Evolutionary conservation across 2,113 vertebrate genomes (phyloP).

Genomic region (Trinectes maculatus): DNA sequence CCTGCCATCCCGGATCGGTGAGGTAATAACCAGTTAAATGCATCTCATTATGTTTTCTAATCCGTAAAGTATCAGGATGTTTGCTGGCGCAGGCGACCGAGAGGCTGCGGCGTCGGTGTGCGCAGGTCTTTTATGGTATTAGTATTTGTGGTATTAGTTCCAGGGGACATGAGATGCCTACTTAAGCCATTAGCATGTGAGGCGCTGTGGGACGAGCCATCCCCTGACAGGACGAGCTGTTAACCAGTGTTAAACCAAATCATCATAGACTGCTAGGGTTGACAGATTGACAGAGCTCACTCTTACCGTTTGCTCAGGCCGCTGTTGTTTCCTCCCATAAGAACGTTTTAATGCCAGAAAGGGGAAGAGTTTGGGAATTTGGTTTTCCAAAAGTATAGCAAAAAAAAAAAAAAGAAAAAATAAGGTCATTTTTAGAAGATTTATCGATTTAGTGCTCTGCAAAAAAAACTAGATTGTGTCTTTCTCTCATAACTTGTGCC

Average conservation of each 20-base stretch:
- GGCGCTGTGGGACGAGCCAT: conserved; percentile 73
- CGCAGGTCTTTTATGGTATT: conserved; percentile 82
- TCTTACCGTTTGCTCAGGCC: conserved; percentile 35
- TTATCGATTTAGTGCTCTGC: too few relatives aligned
- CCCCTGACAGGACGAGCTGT: conserved; percentile 78
- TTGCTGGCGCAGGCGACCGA: conserved; percentile 69
- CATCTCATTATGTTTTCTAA: conserved; percentile 83
- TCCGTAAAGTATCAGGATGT: conserved; percentile 79
- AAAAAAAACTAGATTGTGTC: too few relatives aligned
- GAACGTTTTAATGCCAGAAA: too few relatives aligned
- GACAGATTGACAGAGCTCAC: conserved; percentile 68
- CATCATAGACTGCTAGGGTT: conserved; percentile 71
- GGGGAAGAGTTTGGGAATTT: conserved; percentile 27
- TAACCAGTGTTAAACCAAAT: conserved; percentile 76
- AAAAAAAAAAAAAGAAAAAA: conserved; percentile 16
- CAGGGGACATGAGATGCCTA: conserved; percentile 79
- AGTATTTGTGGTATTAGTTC: conserved; percentile 83
- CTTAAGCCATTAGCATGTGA: conserved; percentile 84
- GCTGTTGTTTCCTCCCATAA: conserved; percentile 29
- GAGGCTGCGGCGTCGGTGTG: conserved; percentile 48
- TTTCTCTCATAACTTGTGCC: conserved; percentile 14
- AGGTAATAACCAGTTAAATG: conserved; percentile 83
- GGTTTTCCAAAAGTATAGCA: conserved; percentile 28
- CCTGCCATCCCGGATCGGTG: conserved; percentile 46
- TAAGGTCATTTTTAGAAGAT: background rate